Percentiles rank a stretch among this genome's conserved stretches.
These are phyloP conservation scores for Buceros bicornis DNA, from an alignment of 2,797 vertebrate species.

Conservation along the genomic window DNA sequence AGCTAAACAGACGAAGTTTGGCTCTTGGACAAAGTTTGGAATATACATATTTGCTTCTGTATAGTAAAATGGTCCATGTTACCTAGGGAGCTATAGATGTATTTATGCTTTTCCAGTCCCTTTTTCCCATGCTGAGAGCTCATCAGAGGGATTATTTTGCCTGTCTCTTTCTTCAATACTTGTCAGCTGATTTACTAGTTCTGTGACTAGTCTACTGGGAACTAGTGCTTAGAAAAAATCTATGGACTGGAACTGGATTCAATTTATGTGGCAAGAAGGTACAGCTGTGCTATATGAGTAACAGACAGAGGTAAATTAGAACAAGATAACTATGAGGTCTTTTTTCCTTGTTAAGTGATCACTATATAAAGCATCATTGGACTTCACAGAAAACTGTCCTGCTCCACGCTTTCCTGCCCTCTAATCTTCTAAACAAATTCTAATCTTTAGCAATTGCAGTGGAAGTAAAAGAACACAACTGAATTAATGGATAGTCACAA, in stretches of 20 bases:
- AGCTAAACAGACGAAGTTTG: neutral
- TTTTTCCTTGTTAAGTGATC: neutral
- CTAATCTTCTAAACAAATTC: neutral
- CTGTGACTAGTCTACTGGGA: neutral
- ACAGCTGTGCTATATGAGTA: neutral
- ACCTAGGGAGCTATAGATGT: neutral
- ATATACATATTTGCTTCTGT: neutral
- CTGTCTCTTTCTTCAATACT: neutral
- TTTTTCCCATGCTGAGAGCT: neutral
- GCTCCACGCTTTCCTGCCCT: neutral
- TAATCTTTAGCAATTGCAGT: neutral
- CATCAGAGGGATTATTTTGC: neutral
- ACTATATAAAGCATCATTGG: neutral
- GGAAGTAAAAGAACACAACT: neutral
- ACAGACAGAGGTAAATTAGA: neutral
- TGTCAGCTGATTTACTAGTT: neutral
- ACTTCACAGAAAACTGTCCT: neutral
- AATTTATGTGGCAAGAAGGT: neutral
- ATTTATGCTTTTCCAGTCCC: neutral
- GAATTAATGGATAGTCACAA: neutral
- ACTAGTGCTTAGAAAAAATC: neutral
- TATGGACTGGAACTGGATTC: neutral
- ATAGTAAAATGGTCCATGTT: neutral
- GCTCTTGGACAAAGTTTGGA: neutral
- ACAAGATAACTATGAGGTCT: neutral